Conservation (phyloP, 1,140 invertebrate genomes). For the Sitobion miscanthi region DNA sequence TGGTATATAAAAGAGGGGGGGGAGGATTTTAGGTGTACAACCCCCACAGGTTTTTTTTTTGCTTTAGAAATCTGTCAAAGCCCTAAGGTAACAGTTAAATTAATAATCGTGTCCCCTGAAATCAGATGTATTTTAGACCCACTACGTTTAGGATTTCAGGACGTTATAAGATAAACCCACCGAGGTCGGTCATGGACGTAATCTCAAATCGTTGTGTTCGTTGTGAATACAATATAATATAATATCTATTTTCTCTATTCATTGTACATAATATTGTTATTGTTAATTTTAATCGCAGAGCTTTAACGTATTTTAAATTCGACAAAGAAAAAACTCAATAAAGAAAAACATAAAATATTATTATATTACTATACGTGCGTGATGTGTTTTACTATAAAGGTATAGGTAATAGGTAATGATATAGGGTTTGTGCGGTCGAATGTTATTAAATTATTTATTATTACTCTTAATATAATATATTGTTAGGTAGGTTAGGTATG, state of each 20-base stretch:
- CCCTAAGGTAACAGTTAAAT: no score
- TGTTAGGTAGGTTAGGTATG: background rate
- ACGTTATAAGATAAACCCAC: background rate
- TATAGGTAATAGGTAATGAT: background rate
- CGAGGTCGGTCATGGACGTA: background rate
- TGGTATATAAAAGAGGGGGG: no score
- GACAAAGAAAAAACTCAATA: background rate
- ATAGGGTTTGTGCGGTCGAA: background rate
- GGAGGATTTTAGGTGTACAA: no score
- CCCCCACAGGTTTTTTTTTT: no score
- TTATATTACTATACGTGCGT: background rate
- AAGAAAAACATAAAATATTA: background rate
- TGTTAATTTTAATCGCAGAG: background rate
- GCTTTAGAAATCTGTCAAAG: no score
- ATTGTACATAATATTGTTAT: background rate
- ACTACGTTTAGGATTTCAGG: no score
- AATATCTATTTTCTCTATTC: background rate
- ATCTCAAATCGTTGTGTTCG: background rate
- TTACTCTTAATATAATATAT: background rate
- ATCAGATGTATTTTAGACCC: no score
- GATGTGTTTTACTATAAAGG: no score
- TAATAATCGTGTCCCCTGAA: no score
- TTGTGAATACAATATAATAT: background rate
- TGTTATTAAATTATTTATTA: conserved; percentile 24
- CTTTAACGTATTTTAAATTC: background rate